Percentiles rank a stretch among this genome's conserved stretches.
These are phyloP conservation scores for Hyles vespertilio DNA, from an alignment of 1,140 invertebrate genomes.

Conservation along the genomic window DNA sequence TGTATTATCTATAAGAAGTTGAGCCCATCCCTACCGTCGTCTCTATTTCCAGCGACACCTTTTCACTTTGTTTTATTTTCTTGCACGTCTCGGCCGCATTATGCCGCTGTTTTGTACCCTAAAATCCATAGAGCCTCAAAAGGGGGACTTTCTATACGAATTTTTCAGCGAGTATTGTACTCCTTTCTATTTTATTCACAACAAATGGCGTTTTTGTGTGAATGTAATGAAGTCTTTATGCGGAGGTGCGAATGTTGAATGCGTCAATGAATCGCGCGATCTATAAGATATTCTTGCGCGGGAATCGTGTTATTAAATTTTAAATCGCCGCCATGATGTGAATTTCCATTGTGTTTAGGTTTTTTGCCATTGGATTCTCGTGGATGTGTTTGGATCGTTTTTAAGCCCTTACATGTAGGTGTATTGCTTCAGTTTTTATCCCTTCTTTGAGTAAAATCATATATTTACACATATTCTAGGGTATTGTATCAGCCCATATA, in stretches of 20 bases:
- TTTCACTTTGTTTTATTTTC: conserved; percentile 68
- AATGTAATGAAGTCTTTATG: conserved; percentile 69
- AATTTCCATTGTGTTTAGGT: background rate
- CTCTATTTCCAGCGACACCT: conserved; percentile 60
- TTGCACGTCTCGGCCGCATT: conserved; percentile 61
- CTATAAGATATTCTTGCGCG: conserved; percentile 31
- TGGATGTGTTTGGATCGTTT: too few relatives aligned
- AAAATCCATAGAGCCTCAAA: conserved; percentile 46
- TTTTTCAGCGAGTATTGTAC: conserved; percentile 63
- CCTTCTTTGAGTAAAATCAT: too few relatives aligned
- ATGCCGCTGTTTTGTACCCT: conserved; percentile 57
- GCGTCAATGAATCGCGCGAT: conserved; percentile 46
- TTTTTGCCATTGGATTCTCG: too few relatives aligned
- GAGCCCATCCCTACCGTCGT: conserved; percentile 13
- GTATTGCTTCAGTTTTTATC: too few relatives aligned
- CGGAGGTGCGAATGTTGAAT: conserved; percentile 59
- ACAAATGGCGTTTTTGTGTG: conserved; percentile 58
- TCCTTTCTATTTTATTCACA: conserved; percentile 56
- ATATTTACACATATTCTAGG: too few relatives aligned
- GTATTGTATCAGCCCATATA: too few relatives aligned
- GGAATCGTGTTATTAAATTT: conserved; percentile 17
- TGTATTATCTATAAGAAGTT: too few relatives aligned
- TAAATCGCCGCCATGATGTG: background rate
- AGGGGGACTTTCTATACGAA: conserved; percentile 61
- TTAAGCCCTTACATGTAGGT: too few relatives aligned